Evolutionary conservation across 2,113 vertebrate species (phyloP).

Genomic region (Anolis sagrei): DNA sequence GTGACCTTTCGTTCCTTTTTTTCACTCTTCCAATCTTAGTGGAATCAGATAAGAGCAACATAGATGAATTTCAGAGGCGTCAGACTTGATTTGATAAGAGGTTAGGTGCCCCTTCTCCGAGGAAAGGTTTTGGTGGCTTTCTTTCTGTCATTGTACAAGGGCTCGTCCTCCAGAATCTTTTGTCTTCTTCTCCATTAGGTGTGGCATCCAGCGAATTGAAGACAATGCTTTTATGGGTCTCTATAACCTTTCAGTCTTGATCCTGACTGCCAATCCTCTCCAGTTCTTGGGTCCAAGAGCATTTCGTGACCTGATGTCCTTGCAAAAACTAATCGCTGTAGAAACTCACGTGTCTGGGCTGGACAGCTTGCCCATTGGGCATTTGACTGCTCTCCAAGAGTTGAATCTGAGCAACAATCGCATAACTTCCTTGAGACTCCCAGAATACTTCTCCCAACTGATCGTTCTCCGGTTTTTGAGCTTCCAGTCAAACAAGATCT

Average conservation of each 20-base stretch:
- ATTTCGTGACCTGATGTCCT: constrained; percentile 69
- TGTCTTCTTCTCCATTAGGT: constrained; percentile 65
- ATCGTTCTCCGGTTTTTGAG: constrained; percentile 66
- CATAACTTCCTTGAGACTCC: constrained; percentile 73
- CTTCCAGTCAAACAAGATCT: constrained; percentile 73
- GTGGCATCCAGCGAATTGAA: constrained; percentile 72
- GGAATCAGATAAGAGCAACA: too few relatives aligned
- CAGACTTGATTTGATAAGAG: too few relatives aligned
- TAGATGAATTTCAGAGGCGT: too few relatives aligned
- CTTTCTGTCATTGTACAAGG: not conserved
- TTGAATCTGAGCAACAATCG: constrained; percentile 77
- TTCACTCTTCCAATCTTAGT: too few relatives aligned
- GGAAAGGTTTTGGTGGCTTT: too few relatives aligned
- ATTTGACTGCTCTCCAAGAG: constrained; percentile 71
- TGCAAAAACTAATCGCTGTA: constrained; percentile 72
- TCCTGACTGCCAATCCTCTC: constrained; percentile 80
- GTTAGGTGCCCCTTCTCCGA: too few relatives aligned
- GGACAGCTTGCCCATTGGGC: constrained; percentile 71
- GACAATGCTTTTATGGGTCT: constrained; percentile 74
- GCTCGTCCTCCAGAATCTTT: not conserved
- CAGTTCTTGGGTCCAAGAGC: constrained; percentile 54
- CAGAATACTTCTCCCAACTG: constrained; percentile 71
- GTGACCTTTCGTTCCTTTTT: too few relatives aligned
- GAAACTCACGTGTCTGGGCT: constrained; percentile 70
- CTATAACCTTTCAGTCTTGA: constrained; percentile 70